Evolutionary conservation across 92 coral and sea anemone species (phyloP).

Genomic region (Paragorgia papillata): DNA sequence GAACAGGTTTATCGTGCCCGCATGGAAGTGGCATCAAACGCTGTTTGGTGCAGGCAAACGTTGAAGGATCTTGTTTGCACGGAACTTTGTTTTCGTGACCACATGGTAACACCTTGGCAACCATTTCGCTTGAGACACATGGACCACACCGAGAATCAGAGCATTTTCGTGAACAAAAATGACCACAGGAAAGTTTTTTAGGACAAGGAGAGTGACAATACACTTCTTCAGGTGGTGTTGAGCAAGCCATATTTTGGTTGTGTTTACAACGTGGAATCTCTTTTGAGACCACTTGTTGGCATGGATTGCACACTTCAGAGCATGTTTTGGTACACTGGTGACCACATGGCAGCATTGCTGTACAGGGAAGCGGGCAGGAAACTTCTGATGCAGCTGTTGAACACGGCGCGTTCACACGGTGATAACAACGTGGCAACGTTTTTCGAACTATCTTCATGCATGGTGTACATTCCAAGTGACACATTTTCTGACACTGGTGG

Average conservation of each 20-base stretch:
- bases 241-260: too few relatives aligned
- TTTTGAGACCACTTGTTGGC: too few relatives aligned
- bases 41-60: neutral
- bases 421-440: slow-evolving; percentile 63
- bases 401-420: slow-evolving; percentile 51
- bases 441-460: slow-evolving; percentile 47
- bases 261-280: too few relatives aligned
- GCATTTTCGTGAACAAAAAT: too few relatives aligned
- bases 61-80: neutral
- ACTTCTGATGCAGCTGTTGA: slow-evolving; percentile 49
- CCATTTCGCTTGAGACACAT: neutral
- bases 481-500: slow-evolving; percentile 60
- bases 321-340: slow-evolving; percentile 61
- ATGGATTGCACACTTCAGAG: slow-evolving; percentile 21
- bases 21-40: too few relatives aligned
- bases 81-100: slow-evolving; percentile 22
- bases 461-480: slow-evolving; percentile 59
- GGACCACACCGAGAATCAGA: too few relatives aligned
- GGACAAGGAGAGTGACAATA: too few relatives aligned
- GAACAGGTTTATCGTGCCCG: too few relatives aligned
- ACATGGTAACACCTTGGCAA: slow-evolving; percentile 32
- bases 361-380: slow-evolving; percentile 55
- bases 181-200: too few relatives aligned
- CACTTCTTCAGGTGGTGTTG: too few relatives aligned
- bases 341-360: slow-evolving; percentile 54